Evolutionary conservation across 2,888 invertebrate species (phyloP), one percentile per base, ranked within the genome.

Genomic region (Campoplex capitator): DNA sequence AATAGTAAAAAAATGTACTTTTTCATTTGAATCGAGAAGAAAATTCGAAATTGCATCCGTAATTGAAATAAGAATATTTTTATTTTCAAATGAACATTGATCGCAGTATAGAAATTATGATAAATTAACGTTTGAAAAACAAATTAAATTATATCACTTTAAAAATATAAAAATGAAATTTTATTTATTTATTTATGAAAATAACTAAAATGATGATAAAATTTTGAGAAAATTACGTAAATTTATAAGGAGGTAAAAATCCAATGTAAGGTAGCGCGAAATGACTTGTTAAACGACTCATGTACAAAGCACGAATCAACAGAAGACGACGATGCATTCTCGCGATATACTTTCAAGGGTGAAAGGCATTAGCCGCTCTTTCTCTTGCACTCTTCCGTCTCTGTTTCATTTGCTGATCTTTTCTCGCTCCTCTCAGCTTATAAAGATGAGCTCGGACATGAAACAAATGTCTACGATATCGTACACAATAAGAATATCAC

Each of bases 301-400:
- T 58, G 35, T 35, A 51, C 18, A 38, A 8, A 16, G 42, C 68
- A 35, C 56, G 70, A 45, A 28, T 8, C 35, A 42, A 54, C 73
- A 42, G 51, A 73, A 67, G 74, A 67, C 45, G 56, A 79, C 74
- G 68, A 79, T 68, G 74, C 77, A 67, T 78, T 73, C 71, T 35
- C 51, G 51, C 65, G 65, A 42, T 18, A 38, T 42, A 35, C 51
- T 77, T 32, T 73, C 68, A 35, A 67, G 54, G 65, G 18, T 67
- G 35, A 58, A 45, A 78, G 32, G 74, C 56, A 51, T 78, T 71
- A 74, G n/a, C 65, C 32, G 4, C 51, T 16, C 54, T 68, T 48
- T 68, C 70, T 68, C n/a, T 70, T 28, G 18, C 45, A 38, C 42
- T 62, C 75, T 28, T 56, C 48, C 48, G 16, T 51, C 51, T 51